phyloP scores from a whole-genome alignment of 2,797 vertebrate species.

The Ispidina picta region DNA sequence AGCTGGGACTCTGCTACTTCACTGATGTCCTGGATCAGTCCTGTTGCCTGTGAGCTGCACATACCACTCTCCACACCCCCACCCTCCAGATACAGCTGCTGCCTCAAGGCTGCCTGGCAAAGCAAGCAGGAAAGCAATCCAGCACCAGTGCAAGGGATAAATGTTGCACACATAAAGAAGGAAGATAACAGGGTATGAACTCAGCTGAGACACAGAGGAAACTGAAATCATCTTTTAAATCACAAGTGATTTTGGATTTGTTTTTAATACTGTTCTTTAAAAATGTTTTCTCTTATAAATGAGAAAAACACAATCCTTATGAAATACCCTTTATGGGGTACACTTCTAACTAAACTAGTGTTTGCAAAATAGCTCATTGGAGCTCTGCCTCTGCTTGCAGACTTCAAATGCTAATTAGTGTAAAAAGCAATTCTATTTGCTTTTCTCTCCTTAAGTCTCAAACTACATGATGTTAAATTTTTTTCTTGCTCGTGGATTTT shows the following conservation, averaged over 20 bases:
- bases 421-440: neutral
- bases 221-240: neutral
- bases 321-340: neutral
- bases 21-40: neutral
- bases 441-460: neutral
- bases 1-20: neutral
- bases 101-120: neutral
- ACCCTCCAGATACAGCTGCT: neutral
- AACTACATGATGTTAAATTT: neutral
- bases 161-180: neutral
- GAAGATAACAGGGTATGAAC: neutral
- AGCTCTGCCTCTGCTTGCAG: constrained; percentile 1
- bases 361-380: neutral
- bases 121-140: neutral
- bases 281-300: neutral
- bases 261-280: neutral
- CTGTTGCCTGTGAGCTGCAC: neutral
- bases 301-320: neutral
- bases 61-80: neutral
- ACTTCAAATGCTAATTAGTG: neutral
- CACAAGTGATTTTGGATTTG: neutral
- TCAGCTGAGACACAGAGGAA: neutral
- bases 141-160: neutral
- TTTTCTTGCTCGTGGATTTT: neutral
- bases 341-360: neutral